These are phyloP conservation scores for Aphaenogaster ashmeadi DNA, from an alignment of 1,140 invertebrate genomes.

Conservation along the genomic window DNA sequence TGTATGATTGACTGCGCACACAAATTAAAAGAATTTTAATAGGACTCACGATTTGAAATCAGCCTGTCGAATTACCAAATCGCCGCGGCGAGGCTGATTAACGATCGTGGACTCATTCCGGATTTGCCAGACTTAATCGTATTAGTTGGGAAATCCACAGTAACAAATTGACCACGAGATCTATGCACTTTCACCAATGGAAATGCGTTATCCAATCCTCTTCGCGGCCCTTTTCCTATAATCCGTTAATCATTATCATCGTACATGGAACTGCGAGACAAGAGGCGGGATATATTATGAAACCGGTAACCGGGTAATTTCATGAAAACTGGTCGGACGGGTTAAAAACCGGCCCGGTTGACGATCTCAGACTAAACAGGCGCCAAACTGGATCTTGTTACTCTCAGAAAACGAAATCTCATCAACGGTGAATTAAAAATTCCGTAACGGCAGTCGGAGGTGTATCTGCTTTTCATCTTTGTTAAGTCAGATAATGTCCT, in stretches of 20 bases:
- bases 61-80: conserved; percentile 64
- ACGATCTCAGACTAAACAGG: conserved; percentile 69
- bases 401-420: conserved; percentile 69
- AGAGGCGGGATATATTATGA: conserved; percentile 75
- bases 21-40: conserved; percentile 67
- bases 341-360: conserved; percentile 76
- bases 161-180: conserved; percentile 48
- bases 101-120: conserved; percentile 49
- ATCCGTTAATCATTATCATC: conserved; percentile 77
- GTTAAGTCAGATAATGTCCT: background rate
- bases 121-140: conserved; percentile 30
- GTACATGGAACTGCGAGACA: conserved; percentile 65
- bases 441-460: conserved; percentile 36
- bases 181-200: conserved; percentile 51
- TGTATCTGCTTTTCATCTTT: background rate
- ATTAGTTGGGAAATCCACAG: conserved; percentile 49
- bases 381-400: conserved; percentile 74
- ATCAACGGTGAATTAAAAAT: conserved; percentile 71
- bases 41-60: conserved; percentile 41
- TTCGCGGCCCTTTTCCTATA: conserved; percentile 50
- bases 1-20: conserved; percentile 4
- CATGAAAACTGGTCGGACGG: conserved; percentile 75
- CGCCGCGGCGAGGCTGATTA: conserved; percentile 50
- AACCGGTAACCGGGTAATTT: conserved; percentile 77
- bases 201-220: conserved; percentile 53